These are phyloP conservation scores for Eulacestoma nigropectus DNA, from an alignment of 2,113 vertebrate genomes.

Conservation along the genomic window DNA sequence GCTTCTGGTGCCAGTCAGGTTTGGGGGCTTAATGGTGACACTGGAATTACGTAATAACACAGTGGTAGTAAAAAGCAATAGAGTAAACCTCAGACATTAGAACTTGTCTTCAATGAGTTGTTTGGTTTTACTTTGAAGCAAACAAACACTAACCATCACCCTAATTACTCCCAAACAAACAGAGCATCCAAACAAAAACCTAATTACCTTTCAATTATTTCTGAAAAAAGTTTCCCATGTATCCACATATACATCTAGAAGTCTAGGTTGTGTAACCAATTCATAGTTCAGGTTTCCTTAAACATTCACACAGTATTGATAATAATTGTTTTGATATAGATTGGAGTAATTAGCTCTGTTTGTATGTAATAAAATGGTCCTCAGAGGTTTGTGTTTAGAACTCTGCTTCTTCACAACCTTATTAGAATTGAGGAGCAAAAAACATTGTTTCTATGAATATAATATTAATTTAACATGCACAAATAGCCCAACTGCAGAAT, in stretches of 20 bases:
- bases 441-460: not conserved
- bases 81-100: not conserved
- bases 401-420: not conserved
- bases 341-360: not conserved
- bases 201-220: not conserved
- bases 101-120: not conserved
- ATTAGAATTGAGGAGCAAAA: not conserved
- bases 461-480: not conserved
- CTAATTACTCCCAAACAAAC: not conserved
- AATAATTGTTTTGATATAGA: not conserved
- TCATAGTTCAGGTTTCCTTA: not conserved
- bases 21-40: not conserved
- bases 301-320: not conserved
- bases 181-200: not conserved
- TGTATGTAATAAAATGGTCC: not conserved
- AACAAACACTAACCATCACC: not conserved
- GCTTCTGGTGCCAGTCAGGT: not conserved
- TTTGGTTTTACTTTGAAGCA: not conserved
- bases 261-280: not conserved
- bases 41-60: not conserved
- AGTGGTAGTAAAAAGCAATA: not conserved
- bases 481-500: not conserved
- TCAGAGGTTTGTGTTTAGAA: not conserved
- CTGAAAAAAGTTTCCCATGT: not conserved
- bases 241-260: not conserved